phyloP scores from a whole-genome alignment of 2,113 vertebrate genomes.

The Daboia siamensis region DNA sequence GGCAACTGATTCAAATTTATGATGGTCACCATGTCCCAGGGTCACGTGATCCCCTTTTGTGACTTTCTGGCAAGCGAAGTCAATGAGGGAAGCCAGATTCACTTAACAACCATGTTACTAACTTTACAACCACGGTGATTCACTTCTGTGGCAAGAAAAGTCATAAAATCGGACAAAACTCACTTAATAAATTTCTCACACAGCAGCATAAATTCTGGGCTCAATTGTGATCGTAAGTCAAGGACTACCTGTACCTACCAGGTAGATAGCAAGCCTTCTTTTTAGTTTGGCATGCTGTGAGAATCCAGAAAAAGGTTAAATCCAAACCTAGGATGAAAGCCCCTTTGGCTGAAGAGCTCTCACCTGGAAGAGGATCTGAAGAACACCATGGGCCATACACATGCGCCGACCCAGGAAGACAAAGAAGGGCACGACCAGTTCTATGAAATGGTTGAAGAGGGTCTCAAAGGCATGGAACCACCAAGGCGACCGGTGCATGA shows the following conservation, averaged over 20 bases:
- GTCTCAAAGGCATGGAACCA: slow-evolving; percentile 89
- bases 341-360: background rate
- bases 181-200: background rate
- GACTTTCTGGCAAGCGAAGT: background rate
- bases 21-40: too few relatives aligned
- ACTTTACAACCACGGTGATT: background rate
- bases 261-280: background rate
- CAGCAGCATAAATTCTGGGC: background rate
- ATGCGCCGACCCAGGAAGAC: slow-evolving; percentile 83
- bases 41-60: background rate
- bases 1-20: too few relatives aligned
- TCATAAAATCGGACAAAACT: background rate
- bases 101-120: background rate
- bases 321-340: background rate
- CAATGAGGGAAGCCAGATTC: background rate
- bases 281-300: background rate
- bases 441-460: slow-evolving; percentile 84
- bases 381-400: slow-evolving; percentile 74
- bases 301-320: background rate
- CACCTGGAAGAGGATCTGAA: slow-evolving; percentile 96
- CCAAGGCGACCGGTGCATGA: slow-evolving; percentile 84
- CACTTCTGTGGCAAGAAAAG: background rate
- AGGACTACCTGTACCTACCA: background rate
- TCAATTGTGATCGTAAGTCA: background rate
- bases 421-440: slow-evolving; percentile 87